phyloP scores from a whole-genome alignment of 1,140 invertebrate genomes.

The Ceratosolen fusciceps region DNA sequence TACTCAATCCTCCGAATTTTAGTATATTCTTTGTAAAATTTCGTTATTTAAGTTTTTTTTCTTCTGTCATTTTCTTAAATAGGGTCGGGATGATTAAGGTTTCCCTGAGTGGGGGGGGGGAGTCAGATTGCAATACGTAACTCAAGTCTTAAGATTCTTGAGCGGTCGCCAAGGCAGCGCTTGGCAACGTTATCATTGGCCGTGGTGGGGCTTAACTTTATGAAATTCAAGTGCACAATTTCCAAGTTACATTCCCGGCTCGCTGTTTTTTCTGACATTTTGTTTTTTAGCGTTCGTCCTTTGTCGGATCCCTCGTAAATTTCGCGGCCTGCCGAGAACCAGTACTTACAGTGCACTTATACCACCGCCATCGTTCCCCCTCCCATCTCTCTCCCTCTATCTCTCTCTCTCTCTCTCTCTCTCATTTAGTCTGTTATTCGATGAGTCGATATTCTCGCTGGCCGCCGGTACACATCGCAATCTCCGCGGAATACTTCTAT shows the following conservation, averaged over 20 bases:
- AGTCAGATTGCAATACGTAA: neutral
- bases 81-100: too few relatives aligned
- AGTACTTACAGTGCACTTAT: constrained; percentile 26
- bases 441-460: neutral
- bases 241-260: neutral
- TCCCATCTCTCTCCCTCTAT: neutral
- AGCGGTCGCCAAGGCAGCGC: neutral
- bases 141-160: neutral
- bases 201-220: neutral
- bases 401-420: neutral
- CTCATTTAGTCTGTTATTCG: neutral
- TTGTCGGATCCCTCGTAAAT: constrained; percentile 43
- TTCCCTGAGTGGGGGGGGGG: too few relatives aligned
- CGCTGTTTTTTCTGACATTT: neutral
- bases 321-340: constrained; percentile 4
- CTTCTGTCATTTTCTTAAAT: too few relatives aligned
- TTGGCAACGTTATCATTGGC: neutral
- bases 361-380: neutral
- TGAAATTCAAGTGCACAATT: neutral
- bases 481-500: neutral
- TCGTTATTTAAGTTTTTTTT: too few relatives aligned
- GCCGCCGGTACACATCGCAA: neutral
- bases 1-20: too few relatives aligned
- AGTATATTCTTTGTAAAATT: too few relatives aligned
- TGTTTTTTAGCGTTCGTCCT: constrained; percentile 22